phyloP scores from a whole-genome alignment of 2,113 vertebrate genomes.

The Myanophis thanlyinensis region DNA sequence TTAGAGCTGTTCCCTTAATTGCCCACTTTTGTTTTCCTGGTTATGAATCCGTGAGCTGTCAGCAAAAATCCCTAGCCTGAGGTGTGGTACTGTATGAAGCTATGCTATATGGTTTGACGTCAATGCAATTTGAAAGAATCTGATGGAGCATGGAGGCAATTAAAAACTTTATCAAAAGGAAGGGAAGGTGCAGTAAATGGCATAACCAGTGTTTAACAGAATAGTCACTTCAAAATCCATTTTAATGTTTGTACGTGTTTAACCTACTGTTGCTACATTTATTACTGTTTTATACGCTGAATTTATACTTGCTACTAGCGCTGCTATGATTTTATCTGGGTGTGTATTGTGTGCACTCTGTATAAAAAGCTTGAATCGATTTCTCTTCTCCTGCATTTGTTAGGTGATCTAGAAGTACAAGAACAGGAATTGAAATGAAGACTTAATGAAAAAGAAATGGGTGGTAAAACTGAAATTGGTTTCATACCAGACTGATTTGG shows the following conservation, averaged over 20 bases:
- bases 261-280: neutral
- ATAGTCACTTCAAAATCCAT: neutral
- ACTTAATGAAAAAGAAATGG: neutral
- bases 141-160: neutral
- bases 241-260: neutral
- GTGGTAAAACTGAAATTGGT: neutral
- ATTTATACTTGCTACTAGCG: neutral
- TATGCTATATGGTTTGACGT: neutral
- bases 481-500: neutral
- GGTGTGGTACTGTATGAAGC: neutral
- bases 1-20: neutral
- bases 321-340: neutral
- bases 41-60: neutral
- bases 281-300: neutral
- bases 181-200: neutral
- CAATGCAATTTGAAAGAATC: neutral
- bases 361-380: neutral
- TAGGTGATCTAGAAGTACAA: neutral
- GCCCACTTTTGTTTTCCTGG: neutral
- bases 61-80: neutral
- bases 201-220: neutral
- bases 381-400: neutral
- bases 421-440: neutral
- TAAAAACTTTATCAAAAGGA: neutral
- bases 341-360: neutral